Evolutionary conservation across 23 tunicate genomes (phyloP), one percentile per base, ranked within the genome.

Genomic region (Corella eumyota): DNA sequence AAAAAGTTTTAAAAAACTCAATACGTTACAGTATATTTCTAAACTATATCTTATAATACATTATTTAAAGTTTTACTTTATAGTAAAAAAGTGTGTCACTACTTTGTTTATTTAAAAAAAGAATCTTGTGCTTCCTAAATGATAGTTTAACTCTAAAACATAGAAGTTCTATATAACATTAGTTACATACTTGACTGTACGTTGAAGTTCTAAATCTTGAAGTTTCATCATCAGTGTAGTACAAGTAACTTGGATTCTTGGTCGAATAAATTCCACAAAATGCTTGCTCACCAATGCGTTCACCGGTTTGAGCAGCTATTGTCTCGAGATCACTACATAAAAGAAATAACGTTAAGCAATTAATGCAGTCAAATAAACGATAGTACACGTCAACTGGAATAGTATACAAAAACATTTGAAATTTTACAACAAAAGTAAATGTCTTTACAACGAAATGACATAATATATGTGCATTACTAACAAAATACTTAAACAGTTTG

Each of bases 231-330:
- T 27, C 11, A 5, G 60, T 30, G n/a, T 45, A 11, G 50, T n/a
- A 74, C 0, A 74, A 34, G 19, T 36, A 55, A 22, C n/a, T 1
- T n/a, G 78, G 77, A 70, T 79, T 79, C 56, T 64, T 63, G 3
- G 57, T 30, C 2, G 88, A 79, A 40, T 44, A 56, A 30, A 37
- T 38, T 55, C 88, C 88, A 57, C 88, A 79, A 51, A 62, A 70
- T 6, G 78, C 63, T 1, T 64, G 56, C 22, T 70, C 88, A 6
- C 61, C 17, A 1, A 60, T 32, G 21, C 36, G 30, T 36, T n/a
- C 23, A 1, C 64, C 71, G 61, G 46, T 50, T 25, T 26, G 35
- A 19, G 25, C 17, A n/a, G 29, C 2, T 1, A 22, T 52, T 2
- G 48, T 23, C 45, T 79, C 88, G 38, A 70, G 13, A 36, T 69